phyloP scores from a whole-genome alignment of 1,140 invertebrate species.

The Pseudomyrmex flavicornis region DNA sequence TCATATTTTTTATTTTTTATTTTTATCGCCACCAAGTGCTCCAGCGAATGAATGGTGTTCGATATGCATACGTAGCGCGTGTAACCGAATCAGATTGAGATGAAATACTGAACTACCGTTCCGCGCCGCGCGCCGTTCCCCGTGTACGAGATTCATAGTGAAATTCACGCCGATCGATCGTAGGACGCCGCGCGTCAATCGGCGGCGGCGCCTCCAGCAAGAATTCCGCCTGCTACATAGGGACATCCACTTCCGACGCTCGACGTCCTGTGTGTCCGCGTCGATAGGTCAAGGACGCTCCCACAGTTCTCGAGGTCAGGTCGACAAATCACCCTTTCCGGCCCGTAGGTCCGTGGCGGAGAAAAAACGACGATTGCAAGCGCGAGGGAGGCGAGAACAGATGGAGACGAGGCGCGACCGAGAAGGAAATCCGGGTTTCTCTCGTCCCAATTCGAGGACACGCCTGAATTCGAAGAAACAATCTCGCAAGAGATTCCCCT shows the following conservation, averaged over 20 bases:
- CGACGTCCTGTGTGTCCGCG: constrained; percentile 75
- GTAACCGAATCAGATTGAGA: constrained; percentile 18
- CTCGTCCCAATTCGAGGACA: constrained; percentile 32
- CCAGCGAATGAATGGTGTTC: background rate
- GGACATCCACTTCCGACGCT: constrained; percentile 65
- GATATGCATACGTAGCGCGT: background rate
- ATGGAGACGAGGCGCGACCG: constrained; percentile 28
- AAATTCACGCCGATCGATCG: constrained; percentile 51
- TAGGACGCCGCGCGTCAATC: constrained; percentile 30
- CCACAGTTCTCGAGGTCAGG: constrained; percentile 83
- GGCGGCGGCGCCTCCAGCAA: constrained; percentile 7
- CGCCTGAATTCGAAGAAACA: background rate
- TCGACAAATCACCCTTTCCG: constrained; percentile 85
- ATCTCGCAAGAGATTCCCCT: background rate
- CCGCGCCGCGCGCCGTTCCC: too few relatives aligned
- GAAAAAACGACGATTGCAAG: constrained; percentile 39
- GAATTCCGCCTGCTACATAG: constrained; percentile 32
- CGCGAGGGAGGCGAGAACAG: constrained; percentile 50
- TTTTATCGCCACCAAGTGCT: background rate
- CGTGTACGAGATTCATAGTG: constrained; percentile 34
- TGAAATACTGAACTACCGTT: background rate
- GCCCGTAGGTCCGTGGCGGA: constrained; percentile 68
- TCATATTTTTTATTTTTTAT: background rate
- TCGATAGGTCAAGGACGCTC: constrained; percentile 85
- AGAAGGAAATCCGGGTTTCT: constrained; percentile 42